Evolutionary conservation across 2,888 invertebrate species (phyloP).

Genomic region (Hirudinaria manillensis): DNA sequence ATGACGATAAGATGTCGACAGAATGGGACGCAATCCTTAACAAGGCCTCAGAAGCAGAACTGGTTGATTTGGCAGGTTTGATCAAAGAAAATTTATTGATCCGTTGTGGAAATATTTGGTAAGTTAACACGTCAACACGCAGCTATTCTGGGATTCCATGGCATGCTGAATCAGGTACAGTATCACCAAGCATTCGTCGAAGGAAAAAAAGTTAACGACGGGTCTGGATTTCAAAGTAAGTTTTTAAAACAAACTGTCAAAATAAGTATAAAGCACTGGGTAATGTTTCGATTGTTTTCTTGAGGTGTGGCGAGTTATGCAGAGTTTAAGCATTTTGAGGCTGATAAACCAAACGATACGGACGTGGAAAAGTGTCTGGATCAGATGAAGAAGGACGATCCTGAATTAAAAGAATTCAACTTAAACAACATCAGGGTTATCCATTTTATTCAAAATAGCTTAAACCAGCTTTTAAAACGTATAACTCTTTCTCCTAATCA

Average conservation of each 20-base stretch:
- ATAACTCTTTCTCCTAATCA: neutral
- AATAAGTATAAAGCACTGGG: neutral
- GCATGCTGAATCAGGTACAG: conserved; percentile 99
- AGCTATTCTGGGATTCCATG: conserved; percentile 98
- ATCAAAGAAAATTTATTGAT: conserved; percentile 45
- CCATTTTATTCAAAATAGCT: neutral
- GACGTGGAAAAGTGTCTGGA: conserved; percentile 87
- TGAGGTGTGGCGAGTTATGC: conserved; percentile 39
- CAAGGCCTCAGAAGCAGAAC: conserved; percentile 65
- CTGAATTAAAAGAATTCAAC: conserved; percentile 69
- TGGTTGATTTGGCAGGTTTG: conserved; percentile 89
- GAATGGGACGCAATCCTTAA: conserved; percentile 53
- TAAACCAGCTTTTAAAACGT: neutral
- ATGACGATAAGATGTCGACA: conserved; percentile 45
- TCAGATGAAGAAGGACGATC: conserved; percentile 73
- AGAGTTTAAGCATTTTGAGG: conserved; percentile 72
- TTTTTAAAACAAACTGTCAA: neutral
- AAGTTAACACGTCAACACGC: neutral
- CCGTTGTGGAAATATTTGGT: neutral
- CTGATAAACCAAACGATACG: conserved; percentile 92
- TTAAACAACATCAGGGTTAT: conserved; percentile 97
- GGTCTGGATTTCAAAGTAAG: conserved; percentile 37
- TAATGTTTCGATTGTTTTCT: neutral
- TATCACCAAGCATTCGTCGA: conserved; percentile 78
- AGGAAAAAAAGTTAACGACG: conserved; percentile 39